These are phyloP conservation scores for Drosophila ercepeae DNA, from an alignment of 1,140 invertebrate genomes.

Conservation along the genomic window DNA sequence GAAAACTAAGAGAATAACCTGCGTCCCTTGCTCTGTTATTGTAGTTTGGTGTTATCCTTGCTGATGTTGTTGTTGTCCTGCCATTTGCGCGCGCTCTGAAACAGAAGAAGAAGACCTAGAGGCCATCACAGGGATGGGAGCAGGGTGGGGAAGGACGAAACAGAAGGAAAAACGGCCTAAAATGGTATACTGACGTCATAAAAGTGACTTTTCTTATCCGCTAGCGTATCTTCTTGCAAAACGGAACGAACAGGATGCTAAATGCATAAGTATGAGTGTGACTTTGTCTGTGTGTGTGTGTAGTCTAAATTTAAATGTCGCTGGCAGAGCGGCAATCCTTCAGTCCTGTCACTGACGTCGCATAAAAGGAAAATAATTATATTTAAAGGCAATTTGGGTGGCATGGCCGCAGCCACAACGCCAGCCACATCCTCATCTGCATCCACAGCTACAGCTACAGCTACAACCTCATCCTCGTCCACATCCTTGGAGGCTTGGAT, in stretches of 20 bases:
- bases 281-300: conserved; percentile 33
- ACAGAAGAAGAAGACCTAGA: conserved; percentile 13
- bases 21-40: conserved; percentile 56
- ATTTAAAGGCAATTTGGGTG: conserved; percentile 82
- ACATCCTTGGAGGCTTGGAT: conserved; percentile 22
- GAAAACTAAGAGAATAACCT: conserved; percentile 34
- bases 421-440: conserved; percentile 34
- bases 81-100: conserved; percentile 66
- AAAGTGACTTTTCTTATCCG: conserved; percentile 80
- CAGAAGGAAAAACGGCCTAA: conserved; percentile 63
- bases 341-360: conserved; percentile 67
- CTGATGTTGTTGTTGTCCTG: conserved; percentile 37
- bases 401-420: conserved; percentile 48
- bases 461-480: conserved; percentile 1
- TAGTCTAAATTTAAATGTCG: conserved; percentile 77
- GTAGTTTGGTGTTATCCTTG: conserved; percentile 42
- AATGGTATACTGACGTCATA: conserved; percentile 81
- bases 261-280: conserved; percentile 2
- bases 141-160: neutral
- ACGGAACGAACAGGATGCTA: conserved; percentile 55
- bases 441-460: conserved; percentile 3
- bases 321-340: conserved; percentile 57
- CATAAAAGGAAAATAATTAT: conserved; percentile 79
- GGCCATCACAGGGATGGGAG: neutral
- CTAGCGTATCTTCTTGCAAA: conserved; percentile 70